Evolutionary conservation across 2,888 invertebrate genomes (phyloP).

Genomic region (Pristionchus fissidentatus): DNA sequence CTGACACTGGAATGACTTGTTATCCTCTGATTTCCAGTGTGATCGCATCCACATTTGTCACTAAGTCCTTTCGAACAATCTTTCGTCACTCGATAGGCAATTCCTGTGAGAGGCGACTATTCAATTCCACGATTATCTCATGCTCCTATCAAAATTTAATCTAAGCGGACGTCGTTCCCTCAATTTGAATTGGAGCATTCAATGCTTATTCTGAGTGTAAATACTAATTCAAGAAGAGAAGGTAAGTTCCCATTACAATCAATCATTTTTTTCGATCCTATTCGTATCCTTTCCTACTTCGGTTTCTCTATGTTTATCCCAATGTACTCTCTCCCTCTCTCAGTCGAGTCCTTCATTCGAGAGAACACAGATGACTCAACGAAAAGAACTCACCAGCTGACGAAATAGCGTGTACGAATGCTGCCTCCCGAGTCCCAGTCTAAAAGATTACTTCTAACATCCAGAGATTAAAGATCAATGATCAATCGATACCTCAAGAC

Average conservation of each 20-base stretch:
- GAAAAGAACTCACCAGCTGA: constrained; percentile 63
- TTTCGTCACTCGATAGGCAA: constrained; percentile 77
- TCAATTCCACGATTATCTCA: background rate
- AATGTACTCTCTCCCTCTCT: no score
- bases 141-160: no score
- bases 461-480: background rate
- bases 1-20: background rate
- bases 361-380: background rate
- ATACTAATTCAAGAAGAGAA: constrained; percentile 77
- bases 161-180: constrained; percentile 74
- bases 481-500: constrained; percentile 44
- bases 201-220: constrained; percentile 79
- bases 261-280: background rate
- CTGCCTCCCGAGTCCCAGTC: constrained; percentile 74
- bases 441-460: constrained; percentile 49
- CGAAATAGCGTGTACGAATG: constrained; percentile 73
- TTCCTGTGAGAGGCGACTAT: constrained; percentile 73
- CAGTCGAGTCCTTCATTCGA: no score
- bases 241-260: no score
- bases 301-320: background rate
- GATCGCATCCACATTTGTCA: constrained; percentile 78
- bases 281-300: background rate
- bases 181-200: constrained; percentile 77
- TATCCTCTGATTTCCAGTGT: constrained; percentile 26
- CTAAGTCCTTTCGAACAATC: constrained; percentile 77